These are phyloP conservation scores for Samia ricini DNA, from an alignment of 1,140 invertebrate species.

Conservation along the genomic window DNA sequence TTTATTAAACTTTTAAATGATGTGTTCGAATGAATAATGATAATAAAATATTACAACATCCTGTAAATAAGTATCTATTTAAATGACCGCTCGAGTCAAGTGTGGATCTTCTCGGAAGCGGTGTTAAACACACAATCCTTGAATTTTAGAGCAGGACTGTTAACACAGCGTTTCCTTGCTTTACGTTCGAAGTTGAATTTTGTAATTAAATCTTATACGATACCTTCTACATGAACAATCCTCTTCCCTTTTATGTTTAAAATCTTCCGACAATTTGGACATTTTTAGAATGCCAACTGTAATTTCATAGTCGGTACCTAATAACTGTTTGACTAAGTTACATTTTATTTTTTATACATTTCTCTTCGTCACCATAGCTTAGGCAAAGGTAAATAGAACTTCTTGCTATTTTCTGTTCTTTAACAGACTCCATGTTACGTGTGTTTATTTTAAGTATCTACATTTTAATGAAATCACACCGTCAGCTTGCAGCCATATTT, in stretches of 20 bases:
- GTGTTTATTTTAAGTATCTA: too few species aligned
- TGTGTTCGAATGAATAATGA: too few species aligned
- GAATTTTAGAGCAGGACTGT: neutral
- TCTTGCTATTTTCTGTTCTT: too few species aligned
- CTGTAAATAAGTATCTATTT: neutral
- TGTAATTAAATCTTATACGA: neutral
- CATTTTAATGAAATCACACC: too few species aligned
- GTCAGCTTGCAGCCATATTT: too few species aligned
- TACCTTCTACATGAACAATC: neutral
- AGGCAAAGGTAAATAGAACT: neutral
- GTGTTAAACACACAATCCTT: neutral
- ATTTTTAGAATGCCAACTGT: neutral
- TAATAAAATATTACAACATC: neutral
- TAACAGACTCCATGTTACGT: too few species aligned
- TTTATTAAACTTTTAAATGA: too few species aligned
- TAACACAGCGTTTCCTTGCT: neutral
- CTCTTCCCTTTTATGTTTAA: neutral
- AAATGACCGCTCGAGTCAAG: neutral
- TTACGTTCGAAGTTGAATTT: neutral
- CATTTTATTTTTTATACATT: neutral
- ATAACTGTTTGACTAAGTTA: too few species aligned
- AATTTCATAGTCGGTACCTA: neutral
- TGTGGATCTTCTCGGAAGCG: neutral
- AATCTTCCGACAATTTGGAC: neutral
- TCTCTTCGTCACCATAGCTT: neutral